phyloP scores from a whole-genome alignment of 2,797 vertebrate genomes.

The Triplophysa bombifrons region DNA sequence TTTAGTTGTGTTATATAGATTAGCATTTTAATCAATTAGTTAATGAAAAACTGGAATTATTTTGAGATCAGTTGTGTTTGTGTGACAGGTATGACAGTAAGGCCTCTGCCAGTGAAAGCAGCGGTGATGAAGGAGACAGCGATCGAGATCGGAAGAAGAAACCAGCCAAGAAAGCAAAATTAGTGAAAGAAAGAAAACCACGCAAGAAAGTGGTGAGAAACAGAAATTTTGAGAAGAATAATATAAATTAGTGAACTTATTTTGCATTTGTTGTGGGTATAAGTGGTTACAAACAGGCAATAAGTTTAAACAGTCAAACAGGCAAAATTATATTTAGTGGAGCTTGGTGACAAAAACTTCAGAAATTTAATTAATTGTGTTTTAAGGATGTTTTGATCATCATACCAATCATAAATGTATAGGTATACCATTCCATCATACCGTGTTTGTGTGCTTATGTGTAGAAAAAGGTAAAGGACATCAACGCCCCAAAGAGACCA shows the following conservation, averaged over 20 bases:
- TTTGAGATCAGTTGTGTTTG: constrained; percentile 11
- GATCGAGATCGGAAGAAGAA: constrained; percentile 82
- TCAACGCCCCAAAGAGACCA: constrained; percentile 89
- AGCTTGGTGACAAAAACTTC: too few relatives aligned
- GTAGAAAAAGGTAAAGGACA: constrained; percentile 88
- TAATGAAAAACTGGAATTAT: background rate
- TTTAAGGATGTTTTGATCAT: too few relatives aligned
- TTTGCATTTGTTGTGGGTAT: too few relatives aligned
- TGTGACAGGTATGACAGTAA: constrained; percentile 92
- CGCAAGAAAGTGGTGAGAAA: constrained; percentile 62
- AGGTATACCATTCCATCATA: too few relatives aligned
- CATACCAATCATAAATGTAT: too few relatives aligned
- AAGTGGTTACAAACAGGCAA: too few relatives aligned
- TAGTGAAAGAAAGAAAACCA: constrained; percentile 78
- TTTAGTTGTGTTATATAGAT: background rate
- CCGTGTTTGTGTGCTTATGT: constrained; percentile 3
- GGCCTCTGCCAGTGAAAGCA: constrained; percentile 91
- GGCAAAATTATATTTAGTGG: too few relatives aligned
- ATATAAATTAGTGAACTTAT: too few relatives aligned
- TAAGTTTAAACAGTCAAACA: too few relatives aligned
- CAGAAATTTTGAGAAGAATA: background rate
- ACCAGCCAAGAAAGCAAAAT: constrained; percentile 85
- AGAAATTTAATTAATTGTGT: too few relatives aligned
- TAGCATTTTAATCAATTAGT: background rate
- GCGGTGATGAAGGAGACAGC: constrained; percentile 83